phyloP scores from a whole-genome alignment of 2,797 vertebrate genomes.

The Coregonus ussuriensis region DNA sequence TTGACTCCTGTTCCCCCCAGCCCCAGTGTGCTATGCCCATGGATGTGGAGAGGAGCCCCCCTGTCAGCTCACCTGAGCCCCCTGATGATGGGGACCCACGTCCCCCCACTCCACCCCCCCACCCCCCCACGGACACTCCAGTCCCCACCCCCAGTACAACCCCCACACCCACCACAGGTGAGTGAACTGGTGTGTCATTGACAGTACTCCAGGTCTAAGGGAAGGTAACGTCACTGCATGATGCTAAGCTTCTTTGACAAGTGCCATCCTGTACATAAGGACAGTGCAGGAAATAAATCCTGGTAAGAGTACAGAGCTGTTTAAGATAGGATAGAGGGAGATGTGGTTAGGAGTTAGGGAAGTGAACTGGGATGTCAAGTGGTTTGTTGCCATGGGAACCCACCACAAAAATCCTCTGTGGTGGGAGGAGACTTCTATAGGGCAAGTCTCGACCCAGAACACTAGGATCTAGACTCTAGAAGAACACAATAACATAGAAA shows the following conservation, averaged over 20 bases:
- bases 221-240: background rate
- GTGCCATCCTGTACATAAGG: background rate
- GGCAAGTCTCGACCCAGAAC: slow-evolving; percentile 38
- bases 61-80: slow-evolving; percentile 70
- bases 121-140: background rate
- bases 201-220: too few species aligned
- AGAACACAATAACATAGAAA: slow-evolving; percentile 2
- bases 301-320: background rate
- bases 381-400: slow-evolving; percentile 53
- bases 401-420: slow-evolving; percentile 46
- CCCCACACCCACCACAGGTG: slow-evolving; percentile 27
- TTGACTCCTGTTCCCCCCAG: slow-evolving; percentile 49
- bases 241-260: background rate
- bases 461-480: slow-evolving; percentile 29
- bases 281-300: background rate
- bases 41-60: slow-evolving; percentile 80
- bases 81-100: slow-evolving; percentile 73
- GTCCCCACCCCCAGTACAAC: slow-evolving; percentile 22
- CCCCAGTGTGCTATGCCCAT: slow-evolving; percentile 68
- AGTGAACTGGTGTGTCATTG: too few species aligned
- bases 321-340: slow-evolving; percentile 43
- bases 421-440: slow-evolving; percentile 33
- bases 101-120: slow-evolving; percentile 27
- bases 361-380: slow-evolving; percentile 52
- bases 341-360: slow-evolving; percentile 57